Base-by-base conservation (phyloP, 2,888 invertebrate species). In the Dastarcus helophoroides region DNA sequence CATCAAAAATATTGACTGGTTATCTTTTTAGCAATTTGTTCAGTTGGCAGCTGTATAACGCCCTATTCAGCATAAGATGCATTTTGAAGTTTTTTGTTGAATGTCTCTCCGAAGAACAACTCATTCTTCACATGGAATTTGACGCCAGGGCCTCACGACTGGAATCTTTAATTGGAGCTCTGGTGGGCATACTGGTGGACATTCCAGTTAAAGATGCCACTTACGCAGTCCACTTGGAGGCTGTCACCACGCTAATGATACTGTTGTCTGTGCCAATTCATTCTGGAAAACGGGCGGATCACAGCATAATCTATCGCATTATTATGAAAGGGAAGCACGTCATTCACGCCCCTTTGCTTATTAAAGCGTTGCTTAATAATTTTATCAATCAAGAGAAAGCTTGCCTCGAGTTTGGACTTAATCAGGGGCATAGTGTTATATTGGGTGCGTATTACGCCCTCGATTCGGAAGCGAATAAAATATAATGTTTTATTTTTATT, bases 21-120 rank as follows among this genome's bases (percentile, higher is more conserved):
- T 34, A 42, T 48, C 34, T 42, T 69, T 69, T 33, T 54, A 80
- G 80, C 48, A 73, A 73, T 43, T 67, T 79, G 48, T 77, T 90
- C 47, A 81, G 86, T 29, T 94, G 93, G 90, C 94, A 95, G 60
- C 81, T 89, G 0, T 89, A 84, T 62, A 97, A 97, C 63, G 84
- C 89, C 0, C 62, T 98, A 26, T 90, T 93, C 51, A 82, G 93
- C 14, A 77, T 94, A 35, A 73, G 94, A 48, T 83, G 73, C 41
- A 74, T 82, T 39, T 64, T 78, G 35, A 94, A 94, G 58, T 94
- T 89, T 55, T 68, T 95, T 22, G 81, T 90, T 8, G 91, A 95
- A 59, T 83, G 83, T 46, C 76, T 91, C 8, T 82, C 83, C 0
- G 94, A 95, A 58, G 84, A 84, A 41, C 83, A 89, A 42, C 66